Evolutionary conservation across 2,113 vertebrate species (phyloP).

Genomic region (Camelus bactrianus): DNA sequence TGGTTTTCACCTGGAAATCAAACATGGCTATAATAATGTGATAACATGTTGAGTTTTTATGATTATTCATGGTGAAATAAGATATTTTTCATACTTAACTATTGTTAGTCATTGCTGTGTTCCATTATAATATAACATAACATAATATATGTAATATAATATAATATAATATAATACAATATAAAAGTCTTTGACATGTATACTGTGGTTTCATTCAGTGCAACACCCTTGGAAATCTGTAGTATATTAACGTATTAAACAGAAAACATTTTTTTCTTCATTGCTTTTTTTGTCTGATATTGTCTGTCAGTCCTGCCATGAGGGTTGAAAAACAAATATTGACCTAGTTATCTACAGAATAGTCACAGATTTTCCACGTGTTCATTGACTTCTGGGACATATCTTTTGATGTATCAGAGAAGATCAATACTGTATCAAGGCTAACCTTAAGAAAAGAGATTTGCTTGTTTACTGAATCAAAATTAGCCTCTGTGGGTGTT

Average conservation of each 20-base stretch:
- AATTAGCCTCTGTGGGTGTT: constrained; percentile 83
- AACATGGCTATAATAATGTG: not conserved
- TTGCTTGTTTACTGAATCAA: constrained; percentile 83
- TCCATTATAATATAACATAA: not conserved
- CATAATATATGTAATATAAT: too few relatives aligned
- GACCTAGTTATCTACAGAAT: not conserved
- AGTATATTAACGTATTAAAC: not conserved
- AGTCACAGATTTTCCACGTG: not conserved
- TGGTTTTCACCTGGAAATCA: not conserved
- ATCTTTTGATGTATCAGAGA: not conserved
- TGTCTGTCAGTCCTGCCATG: not conserved
- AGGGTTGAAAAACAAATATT: not conserved
- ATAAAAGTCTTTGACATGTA: not conserved
- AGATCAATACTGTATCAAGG: constrained; percentile 28
- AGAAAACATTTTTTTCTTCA: not conserved
- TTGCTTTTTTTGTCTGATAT: not conserved
- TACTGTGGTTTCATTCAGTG: not conserved
- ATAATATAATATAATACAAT: too few relatives aligned
- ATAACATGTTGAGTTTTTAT: not conserved
- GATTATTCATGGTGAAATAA: not conserved
- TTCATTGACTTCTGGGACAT: constrained; percentile 19
- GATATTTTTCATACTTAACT: not conserved
- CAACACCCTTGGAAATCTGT: not conserved
- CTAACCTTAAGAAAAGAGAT: constrained; percentile 69
- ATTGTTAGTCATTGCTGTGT: not conserved